Percentiles rank a stretch among this genome's conserved stretches.
phyloP scores from a whole-genome alignment of 23 tunicate species.

The Trididemnum clinides region DNA sequence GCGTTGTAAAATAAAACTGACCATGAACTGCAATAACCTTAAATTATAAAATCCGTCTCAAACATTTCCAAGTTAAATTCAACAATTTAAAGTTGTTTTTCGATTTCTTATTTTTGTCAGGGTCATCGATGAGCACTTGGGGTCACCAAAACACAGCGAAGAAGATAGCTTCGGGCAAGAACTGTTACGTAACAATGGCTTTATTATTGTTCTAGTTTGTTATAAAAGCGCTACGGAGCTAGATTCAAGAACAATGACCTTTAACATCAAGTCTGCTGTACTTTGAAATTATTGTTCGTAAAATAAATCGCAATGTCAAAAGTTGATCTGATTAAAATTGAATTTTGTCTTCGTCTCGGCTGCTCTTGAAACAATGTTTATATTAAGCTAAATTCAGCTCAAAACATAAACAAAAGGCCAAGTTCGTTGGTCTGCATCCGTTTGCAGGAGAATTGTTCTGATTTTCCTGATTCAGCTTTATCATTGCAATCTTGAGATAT shows the following conservation, averaged over 20 bases:
- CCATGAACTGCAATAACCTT: neutral
- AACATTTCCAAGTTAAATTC: neutral
- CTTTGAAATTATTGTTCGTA: too few species aligned
- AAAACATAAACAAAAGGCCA: neutral
- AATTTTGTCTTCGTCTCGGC: neutral
- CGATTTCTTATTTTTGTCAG: constrained; percentile 3
- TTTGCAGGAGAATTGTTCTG: too few species aligned
- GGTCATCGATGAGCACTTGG: neutral
- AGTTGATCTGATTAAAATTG: neutral
- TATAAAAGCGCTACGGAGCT: neutral
- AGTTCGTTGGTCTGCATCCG: neutral
- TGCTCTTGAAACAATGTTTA: constrained; percentile 8
- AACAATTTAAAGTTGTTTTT: neutral
- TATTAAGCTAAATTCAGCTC: neutral
- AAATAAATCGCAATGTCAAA: neutral
- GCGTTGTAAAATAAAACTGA: neutral
- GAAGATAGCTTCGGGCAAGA: neutral
- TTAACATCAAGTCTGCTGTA: too few species aligned
- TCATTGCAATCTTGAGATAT: too few species aligned
- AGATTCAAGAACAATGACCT: neutral
- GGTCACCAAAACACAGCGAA: neutral
- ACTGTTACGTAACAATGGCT: constrained; percentile 3
- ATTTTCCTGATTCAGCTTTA: too few species aligned
- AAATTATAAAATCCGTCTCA: neutral
- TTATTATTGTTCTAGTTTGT: neutral